Evolutionary conservation across 2,113 vertebrate species (phyloP), one percentile per base, ranked within the genome.

Genomic region (Proteles cristata): DNA sequence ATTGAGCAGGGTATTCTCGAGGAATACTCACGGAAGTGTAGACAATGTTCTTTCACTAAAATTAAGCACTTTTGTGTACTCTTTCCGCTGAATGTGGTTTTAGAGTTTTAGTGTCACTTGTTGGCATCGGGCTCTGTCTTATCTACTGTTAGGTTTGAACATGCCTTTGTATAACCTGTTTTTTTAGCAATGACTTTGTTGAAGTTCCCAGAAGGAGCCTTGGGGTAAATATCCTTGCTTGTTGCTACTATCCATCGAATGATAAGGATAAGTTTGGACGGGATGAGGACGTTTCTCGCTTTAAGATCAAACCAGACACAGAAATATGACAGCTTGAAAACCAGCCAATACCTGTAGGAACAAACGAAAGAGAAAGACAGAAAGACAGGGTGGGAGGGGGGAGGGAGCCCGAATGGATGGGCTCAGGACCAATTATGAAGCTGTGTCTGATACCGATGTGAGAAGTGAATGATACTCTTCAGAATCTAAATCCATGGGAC

Each of bases 271-370:
- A 85, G 26, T 95, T 85, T 90, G 65, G 65, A 93, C 94, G 35
- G 68, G 61, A 93, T 80, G 81, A 69, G 45, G 53, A 79, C 33
- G 61, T 74, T 79, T 85, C 81, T 90, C 2, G 71, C 53, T 77
- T 63, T 68, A 88, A 96, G 71, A 83, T 55, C 55, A 96, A 97
- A 93, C 39, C 14, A 73, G 31, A 88, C 87, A 31, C n/a, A 45
- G 83, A 97, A 94, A 82, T n/a, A 82, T 94, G 88, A 96, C 73
- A 97, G 53, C 23, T 83, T 88, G 28, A 73, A 80, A 88, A 33
- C 39, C 6, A 69, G 88, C 45, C 87, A 90, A n/a, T n/a, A 19
- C 19, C 71, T 90, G 21, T 9, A 55, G 39, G 81, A 4, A 23
- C 28, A 19, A 80, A 26, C 7, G 4, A 17, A 45, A 66, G 17